A percentile compares a stretch with the other conserved stretches of the same genome.
Evolutionary conservation across 30 jellyfish, hydroid and myxozoan species (phyloP).

Genomic region (Sanderia malayensis): DNA sequence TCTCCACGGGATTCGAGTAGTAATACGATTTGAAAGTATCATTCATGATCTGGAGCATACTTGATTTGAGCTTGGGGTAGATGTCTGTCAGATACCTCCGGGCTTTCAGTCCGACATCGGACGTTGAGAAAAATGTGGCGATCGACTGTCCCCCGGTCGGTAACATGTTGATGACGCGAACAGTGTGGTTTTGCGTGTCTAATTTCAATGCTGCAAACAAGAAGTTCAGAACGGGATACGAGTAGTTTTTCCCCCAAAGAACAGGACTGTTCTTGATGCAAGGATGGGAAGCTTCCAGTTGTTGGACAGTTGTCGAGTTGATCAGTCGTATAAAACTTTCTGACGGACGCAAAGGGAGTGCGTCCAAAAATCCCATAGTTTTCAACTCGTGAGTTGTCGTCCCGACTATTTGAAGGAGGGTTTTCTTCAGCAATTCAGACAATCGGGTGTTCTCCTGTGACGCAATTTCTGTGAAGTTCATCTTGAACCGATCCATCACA

Average conservation of each 20-base stretch:
- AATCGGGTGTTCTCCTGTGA: neutral
- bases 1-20: neutral
- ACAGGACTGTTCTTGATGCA: neutral
- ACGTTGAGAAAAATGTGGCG: neutral
- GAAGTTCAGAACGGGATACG: neutral
- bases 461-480: neutral
- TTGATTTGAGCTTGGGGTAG: neutral
- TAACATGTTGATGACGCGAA: neutral
- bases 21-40: neutral
- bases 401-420: neutral
- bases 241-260: neutral
- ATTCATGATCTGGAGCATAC: neutral
- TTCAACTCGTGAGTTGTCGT: neutral
- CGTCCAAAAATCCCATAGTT: neutral
- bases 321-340: neutral
- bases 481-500: neutral
- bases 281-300: neutral
- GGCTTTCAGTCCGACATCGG: neutral
- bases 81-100: slow-evolving; percentile 1
- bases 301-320: neutral
- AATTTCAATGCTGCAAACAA: neutral
- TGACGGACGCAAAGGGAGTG: neutral
- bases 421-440: neutral
- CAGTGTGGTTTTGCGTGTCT: neutral
- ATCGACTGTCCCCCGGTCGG: neutral